Percentiles rank a stretch among this genome's conserved stretches.
Evolutionary conservation across 2,797 vertebrate genomes (phyloP).

Genomic region (Atherinosoma microstoma): DNA sequence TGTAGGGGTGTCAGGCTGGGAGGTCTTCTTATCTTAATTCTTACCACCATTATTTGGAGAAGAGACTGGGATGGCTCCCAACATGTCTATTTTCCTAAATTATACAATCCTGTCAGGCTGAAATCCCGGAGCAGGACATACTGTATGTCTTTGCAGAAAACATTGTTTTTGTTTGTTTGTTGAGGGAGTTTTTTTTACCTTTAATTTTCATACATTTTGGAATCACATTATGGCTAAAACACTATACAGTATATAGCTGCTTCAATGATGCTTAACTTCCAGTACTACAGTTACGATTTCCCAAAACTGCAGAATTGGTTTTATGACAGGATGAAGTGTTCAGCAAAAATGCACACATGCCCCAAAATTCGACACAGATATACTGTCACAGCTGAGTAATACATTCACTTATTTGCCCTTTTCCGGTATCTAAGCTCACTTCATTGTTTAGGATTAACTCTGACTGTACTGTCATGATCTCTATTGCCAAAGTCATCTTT

Average conservation of each 20-base stretch:
- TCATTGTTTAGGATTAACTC: conserved; percentile 57
- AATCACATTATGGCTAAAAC: too few relatives aligned
- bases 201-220: too few relatives aligned
- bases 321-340: neutral
- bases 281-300: neutral
- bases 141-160: neutral
- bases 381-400: conserved; percentile 37
- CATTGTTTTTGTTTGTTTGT: neutral
- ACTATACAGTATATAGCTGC: neutral
- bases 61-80: conserved; percentile 7
- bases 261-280: neutral
- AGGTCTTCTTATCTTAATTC: conserved; percentile 48
- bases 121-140: neutral
- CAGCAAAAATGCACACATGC: conserved; percentile 30
- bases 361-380: conserved; percentile 25
- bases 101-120: neutral
- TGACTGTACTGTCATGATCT: conserved; percentile 38
- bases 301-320: neutral
- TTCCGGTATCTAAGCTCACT: conserved; percentile 14
- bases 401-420: conserved; percentile 31
- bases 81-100: neutral
- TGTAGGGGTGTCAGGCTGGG: conserved; percentile 55
- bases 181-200: neutral
- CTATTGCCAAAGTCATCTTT: conserved; percentile 45
- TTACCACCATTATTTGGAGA: conserved; percentile 29